Evolutionary conservation across 1,140 invertebrate species (phyloP), one percentile per base, ranked within the genome.

Genomic region (Hormaphis cornu): DNA sequence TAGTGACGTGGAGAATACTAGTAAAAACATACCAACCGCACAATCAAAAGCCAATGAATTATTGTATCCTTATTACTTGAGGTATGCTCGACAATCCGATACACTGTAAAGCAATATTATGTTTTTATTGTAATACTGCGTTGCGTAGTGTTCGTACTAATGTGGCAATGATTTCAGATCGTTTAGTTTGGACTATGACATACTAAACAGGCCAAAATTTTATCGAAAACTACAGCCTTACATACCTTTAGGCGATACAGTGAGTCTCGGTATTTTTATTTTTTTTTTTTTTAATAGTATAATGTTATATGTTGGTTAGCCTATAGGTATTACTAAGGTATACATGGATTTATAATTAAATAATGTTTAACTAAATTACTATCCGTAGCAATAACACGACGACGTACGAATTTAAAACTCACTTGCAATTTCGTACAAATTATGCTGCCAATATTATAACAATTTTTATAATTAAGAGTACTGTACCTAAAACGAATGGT

Each of bases 1-100:
- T 4, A 69, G 70, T 2, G 70, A 71, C 37, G 50, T 48, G 37
- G 70, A 71, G 20, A 71, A 71, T 53, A 50, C n/a, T n/a, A n/a
- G n/a, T n/a, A n/a, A 30, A 22, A 48, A 48, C 33, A 8, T 14
- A 14, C 22, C 48, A 9, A 42, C 22, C 8, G 14, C 16, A 14
- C 46, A 44, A 20, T 37, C 70, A 24, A 71, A 66, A 16, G 61
- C 61, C 20, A 66, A 66, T 46, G 61, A 66, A 35, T 33, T 66
- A 16, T 16, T 66, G 22, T 66, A 66, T 66, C 61, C 61, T 28
- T 66, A 66, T 48, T 66, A 66, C 44, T 46, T 66, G 42, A 66
- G 61, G 61, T 66, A 66, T 48, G 54, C 54, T 58, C 28, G n/a
- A 50, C 42, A 63, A 14, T 63, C 58, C 28, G 20, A 46, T 18